Conservation (phyloP, 2,113 vertebrate species). For the Nematolebias whitei region DNA sequence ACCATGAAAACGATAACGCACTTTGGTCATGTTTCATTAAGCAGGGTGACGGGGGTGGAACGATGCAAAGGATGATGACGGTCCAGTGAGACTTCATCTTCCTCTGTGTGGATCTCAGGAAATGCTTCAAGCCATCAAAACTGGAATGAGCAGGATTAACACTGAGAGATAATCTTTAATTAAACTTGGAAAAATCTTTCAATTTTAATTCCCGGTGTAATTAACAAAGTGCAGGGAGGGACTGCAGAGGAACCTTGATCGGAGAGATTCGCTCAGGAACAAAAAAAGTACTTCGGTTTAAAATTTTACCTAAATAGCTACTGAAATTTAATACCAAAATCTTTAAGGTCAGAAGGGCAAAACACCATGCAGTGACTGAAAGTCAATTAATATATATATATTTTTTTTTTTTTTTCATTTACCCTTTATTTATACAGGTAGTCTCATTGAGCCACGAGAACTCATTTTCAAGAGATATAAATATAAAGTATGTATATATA, state of each 20-base stretch:
- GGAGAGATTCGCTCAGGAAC: not conserved
- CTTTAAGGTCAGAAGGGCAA: not conserved
- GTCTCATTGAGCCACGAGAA: no score
- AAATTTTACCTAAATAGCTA: not conserved
- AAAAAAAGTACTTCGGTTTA: not conserved
- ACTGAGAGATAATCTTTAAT: conserved; percentile 50
- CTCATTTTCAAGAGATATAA: no score
- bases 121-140: conserved; percentile 35
- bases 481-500: no score
- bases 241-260: conserved; percentile 11
- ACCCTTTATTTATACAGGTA: no score
- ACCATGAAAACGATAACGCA: conserved; percentile 48
- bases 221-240: conserved; percentile 20
- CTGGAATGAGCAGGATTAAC: conserved; percentile 50
- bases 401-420: no score
- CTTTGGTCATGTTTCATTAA: conserved; percentile 67
- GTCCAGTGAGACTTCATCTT: conserved; percentile 39
- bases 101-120: conserved; percentile 26
- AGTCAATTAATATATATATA: no score
- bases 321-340: not conserved
- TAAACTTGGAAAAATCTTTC: conserved; percentile 34
- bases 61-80: conserved; percentile 20
- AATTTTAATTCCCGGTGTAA: conserved; percentile 27
- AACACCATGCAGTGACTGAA: no score
- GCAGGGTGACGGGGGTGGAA: conserved; percentile 33